These are phyloP conservation scores for Etheostoma cragini DNA, from an alignment of 2,113 vertebrate genomes.

Conservation along the genomic window DNA sequence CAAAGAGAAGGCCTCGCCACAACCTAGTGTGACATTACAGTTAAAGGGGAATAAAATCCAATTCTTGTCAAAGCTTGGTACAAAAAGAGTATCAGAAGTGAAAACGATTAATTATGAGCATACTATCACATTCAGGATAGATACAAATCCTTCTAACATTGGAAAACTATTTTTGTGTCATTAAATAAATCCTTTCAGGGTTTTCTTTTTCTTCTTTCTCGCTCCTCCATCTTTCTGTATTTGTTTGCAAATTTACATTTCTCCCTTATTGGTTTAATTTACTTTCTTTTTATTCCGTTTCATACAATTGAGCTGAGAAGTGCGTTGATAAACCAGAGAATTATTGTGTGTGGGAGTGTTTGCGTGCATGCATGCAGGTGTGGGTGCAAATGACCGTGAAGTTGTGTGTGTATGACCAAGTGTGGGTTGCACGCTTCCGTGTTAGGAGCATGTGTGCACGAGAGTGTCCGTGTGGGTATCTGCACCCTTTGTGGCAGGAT, in stretches of 20 bases:
- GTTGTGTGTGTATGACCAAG: background rate
- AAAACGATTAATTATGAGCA: constrained; percentile 5
- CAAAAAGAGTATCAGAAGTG: constrained; percentile 21
- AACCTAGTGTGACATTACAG: background rate
- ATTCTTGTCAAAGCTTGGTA: constrained; percentile 1
- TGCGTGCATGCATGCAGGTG: constrained; percentile 35
- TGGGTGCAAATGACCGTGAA: constrained; percentile 30
- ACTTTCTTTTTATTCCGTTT: constrained; percentile 2
- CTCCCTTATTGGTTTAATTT: constrained; percentile 8
- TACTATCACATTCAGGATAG: constrained; percentile 15
- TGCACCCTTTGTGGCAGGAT: constrained; percentile 22
- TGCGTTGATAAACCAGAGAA: constrained; percentile 5
- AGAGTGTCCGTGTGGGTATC: constrained; percentile 4
- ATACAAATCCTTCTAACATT: constrained; percentile 3
- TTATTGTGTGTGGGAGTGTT: background rate
- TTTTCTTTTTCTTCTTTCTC: background rate
- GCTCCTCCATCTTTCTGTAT: constrained; percentile 6
- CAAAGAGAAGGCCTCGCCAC: background rate
- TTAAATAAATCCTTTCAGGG: constrained; percentile 31
- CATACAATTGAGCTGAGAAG: background rate
- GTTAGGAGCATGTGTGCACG: constrained; percentile 19
- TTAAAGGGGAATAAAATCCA: constrained; percentile 15
- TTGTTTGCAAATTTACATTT: constrained; percentile 21
- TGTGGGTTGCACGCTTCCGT: constrained; percentile 3
- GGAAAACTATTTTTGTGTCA: constrained; percentile 40